phyloP scores from a whole-genome alignment of 2,797 vertebrate species.

The Steatocranus sp. region DNA sequence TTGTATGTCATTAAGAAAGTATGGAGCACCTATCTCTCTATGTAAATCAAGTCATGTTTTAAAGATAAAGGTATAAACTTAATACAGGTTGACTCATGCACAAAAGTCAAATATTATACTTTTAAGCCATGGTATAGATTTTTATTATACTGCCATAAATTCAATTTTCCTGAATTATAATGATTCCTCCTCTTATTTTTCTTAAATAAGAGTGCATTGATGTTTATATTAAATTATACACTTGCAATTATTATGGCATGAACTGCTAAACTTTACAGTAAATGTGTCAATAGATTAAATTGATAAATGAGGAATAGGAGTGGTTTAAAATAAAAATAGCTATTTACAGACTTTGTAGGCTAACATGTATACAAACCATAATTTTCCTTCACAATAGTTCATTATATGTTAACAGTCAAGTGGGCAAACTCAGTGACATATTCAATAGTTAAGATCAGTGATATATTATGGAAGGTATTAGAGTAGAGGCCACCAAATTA shows the following conservation, averaged over 20 bases:
- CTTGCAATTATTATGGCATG: neutral
- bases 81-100: too few species aligned
- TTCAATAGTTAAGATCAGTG: neutral
- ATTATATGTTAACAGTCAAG: neutral
- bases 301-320: neutral
- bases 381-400: neutral
- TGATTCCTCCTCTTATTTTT: neutral
- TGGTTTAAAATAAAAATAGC: neutral
- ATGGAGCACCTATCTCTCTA: too few species aligned
- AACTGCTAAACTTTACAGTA: neutral
- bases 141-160: neutral
- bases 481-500: neutral
- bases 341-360: neutral
- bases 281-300: neutral
- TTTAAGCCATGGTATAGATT: neutral
- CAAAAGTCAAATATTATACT: too few species aligned
- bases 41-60: too few species aligned
- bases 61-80: too few species aligned
- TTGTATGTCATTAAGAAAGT: too few species aligned
- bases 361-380: neutral
- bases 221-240: neutral
- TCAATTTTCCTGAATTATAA: fast-evolving
- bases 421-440: neutral
- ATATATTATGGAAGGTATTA: neutral
- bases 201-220: neutral